Base-by-base conservation (phyloP, 2,797 vertebrate genomes). In the Catostomus latipinnis region DNA sequence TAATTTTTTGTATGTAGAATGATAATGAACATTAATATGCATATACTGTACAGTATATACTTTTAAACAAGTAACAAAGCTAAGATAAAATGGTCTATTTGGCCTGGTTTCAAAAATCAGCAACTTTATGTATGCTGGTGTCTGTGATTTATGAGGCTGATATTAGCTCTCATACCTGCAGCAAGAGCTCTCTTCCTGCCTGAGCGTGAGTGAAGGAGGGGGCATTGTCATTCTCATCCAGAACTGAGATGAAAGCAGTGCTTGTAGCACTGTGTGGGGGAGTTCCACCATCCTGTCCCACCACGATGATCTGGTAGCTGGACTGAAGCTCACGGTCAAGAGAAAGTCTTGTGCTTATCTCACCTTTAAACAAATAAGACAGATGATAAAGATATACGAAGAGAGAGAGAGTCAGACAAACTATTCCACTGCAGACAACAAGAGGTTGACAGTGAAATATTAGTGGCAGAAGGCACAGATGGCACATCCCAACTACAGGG, bases 281-380 rank as follows among this genome's bases (percentile, higher is more conserved):
- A 0, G 93, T 96, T 1, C 98, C 98, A 11, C 93, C 95, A 0
- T 99, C 97, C 83, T 97, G 97, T 62, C 96, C 96, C 13, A 96
- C 91, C 82, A 97, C 94, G 84, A 95, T 84, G 78, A 99, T 91
- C 91, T 98, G 97, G 91, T 96, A 97, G 83, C 95, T 96, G 73
- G 95, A 96, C 92, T 98, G 97, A 72, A 93, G 94, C 90, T 99
- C 98, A 43, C 97, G 93, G 88, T 99, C 96, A 88, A 99, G 90
- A 60, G 89, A 94, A 34, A 88, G 89, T 84, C 94, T 94, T 61
- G 96, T 96, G 84, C 95, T 98, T 87, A 99, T 92, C 91, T 99
- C 98, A 83, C 98, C 98, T 97, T 86, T 53, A 76, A 84, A 87
- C 34, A 13, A 2, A 45, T 1, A 8, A 11, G 34, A n/a, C 6